These are phyloP conservation scores for Noctilio leporinus DNA, from an alignment of 2,113 vertebrate genomes.

Conservation along the genomic window DNA sequence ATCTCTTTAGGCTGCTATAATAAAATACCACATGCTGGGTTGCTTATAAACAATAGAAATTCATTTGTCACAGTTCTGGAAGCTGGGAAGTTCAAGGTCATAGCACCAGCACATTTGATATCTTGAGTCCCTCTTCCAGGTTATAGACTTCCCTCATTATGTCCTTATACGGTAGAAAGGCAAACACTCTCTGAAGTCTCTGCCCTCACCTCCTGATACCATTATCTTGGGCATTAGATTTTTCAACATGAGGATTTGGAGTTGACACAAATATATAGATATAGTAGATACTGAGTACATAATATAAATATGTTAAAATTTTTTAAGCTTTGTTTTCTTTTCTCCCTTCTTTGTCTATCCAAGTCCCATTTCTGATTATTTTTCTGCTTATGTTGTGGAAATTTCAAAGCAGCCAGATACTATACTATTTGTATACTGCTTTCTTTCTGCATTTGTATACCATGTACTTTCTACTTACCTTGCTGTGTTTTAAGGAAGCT, in stretches of 20 bases:
- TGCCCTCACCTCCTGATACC: background rate
- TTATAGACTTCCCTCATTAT: background rate
- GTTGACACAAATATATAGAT: background rate
- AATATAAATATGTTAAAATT: constrained; percentile 43
- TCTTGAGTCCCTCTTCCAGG: background rate
- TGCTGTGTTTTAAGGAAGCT: constrained; percentile 72
- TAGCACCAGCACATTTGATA: background rate
- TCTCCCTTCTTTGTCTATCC: constrained; percentile 64
- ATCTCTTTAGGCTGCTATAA: background rate
- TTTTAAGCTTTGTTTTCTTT: constrained; percentile 67
- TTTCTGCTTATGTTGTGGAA: constrained; percentile 85
- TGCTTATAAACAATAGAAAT: background rate
- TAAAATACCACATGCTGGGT: background rate
- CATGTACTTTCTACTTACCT: constrained; percentile 61
- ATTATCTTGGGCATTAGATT: background rate
- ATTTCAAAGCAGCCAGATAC: constrained; percentile 90
- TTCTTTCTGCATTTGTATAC: constrained; percentile 67
- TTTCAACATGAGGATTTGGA: background rate
- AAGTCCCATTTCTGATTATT: constrained; percentile 83
- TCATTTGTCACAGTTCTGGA: background rate
- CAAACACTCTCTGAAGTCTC: background rate
- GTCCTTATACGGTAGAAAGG: background rate
- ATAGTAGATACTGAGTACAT: background rate
- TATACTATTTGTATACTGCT: constrained; percentile 81
- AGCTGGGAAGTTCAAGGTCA: background rate